Evolutionary conservation across 2,888 invertebrate species (phyloP).

Genomic region (Tuberolachnus salignus): DNA sequence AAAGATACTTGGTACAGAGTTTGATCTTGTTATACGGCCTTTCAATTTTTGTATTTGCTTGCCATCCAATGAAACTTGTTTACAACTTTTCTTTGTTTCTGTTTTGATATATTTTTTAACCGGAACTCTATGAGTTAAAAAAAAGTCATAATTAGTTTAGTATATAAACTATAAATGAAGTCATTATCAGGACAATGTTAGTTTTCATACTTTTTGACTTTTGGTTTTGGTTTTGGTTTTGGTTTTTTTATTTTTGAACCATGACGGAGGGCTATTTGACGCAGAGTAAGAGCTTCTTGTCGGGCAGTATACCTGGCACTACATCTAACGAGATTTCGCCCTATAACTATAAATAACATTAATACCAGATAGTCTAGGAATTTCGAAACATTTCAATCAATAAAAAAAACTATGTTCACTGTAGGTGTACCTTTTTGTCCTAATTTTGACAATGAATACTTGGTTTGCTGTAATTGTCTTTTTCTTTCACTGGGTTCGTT

Average conservation of each 20-base stretch:
- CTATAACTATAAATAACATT: constrained; percentile 32
- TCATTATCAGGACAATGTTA: background rate
- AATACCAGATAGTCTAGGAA: background rate
- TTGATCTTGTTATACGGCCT: constrained; percentile 49
- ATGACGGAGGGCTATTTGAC: constrained; percentile 40
- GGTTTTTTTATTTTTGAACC: constrained; percentile 43
- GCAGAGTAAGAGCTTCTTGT: constrained; percentile 49
- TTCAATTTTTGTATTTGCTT: constrained; percentile 41
- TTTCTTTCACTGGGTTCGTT: constrained; percentile 30
- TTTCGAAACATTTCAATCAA: background rate
- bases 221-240: background rate
- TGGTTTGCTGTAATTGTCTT: constrained; percentile 43
- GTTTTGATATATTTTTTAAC: constrained; percentile 8
- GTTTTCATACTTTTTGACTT: constrained; percentile 37
- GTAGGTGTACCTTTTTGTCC: constrained; percentile 46
- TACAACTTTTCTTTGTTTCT: constrained; percentile 26
- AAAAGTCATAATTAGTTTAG: background rate
- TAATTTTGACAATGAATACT: constrained; percentile 25
- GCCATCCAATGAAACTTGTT: constrained; percentile 42
- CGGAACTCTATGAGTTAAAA: constrained; percentile 11
- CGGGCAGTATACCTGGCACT: constrained; percentile 41
- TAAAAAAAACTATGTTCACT: background rate
- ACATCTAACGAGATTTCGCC: constrained; percentile 44
- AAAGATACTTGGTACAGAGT: constrained; percentile 51
- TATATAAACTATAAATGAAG: background rate